These are phyloP conservation scores for Caretta caretta DNA, from an alignment of 2,113 vertebrate genomes.

Conservation along the genomic window DNA sequence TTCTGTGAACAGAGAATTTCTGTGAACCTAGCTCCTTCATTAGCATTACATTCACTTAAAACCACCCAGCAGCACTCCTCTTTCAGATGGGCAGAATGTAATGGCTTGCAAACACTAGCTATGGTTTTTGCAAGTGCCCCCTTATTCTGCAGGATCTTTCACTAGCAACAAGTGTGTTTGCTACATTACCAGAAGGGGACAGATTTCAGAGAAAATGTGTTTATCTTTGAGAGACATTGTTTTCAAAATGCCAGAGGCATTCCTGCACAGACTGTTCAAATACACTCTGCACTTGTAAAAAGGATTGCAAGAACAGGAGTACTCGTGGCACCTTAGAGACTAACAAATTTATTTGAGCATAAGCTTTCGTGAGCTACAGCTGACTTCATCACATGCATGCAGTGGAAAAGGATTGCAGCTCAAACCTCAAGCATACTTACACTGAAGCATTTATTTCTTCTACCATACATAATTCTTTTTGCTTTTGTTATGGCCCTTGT, in stretches of 20 bases:
- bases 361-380: no score
- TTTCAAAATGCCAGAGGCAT: no score
- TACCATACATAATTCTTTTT: neutral
- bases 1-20: neutral
- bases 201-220: neutral
- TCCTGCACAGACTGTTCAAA: neutral
- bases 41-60: neutral
- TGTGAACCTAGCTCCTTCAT: neutral
- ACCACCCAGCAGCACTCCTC: neutral
- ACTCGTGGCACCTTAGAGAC: no score
- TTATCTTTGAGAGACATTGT: neutral
- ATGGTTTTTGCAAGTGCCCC: neutral
- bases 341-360: no score
- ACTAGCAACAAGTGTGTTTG: neutral
- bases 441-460: neutral
- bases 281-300: neutral
- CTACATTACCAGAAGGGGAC: neutral
- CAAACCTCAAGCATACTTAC: neutral
- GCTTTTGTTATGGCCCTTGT: neutral
- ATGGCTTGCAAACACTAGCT: neutral
- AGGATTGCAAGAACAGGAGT: neutral
- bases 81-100: neutral
- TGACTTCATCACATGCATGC: no score
- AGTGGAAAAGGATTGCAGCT: neutral
- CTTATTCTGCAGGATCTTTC: neutral